These are phyloP conservation scores for Archegozetes longisetosus DNA, from an alignment of 1,140 invertebrate genomes.

Conservation along the genomic window DNA sequence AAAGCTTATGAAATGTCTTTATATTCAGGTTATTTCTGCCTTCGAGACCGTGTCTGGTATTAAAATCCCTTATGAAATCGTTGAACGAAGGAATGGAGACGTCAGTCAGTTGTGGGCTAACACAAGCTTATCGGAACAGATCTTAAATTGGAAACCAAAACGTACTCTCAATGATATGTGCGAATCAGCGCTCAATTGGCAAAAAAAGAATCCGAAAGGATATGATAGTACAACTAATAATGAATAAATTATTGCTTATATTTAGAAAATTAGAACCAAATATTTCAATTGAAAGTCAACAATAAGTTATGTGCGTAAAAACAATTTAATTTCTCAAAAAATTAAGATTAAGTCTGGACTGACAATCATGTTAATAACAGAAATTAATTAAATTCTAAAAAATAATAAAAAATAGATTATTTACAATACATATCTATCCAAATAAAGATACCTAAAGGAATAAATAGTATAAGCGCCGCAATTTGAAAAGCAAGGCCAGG, in stretches of 20 bases:
- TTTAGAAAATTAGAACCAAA: not conserved
- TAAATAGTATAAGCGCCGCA: slow-evolving; percentile 6
- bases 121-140: slow-evolving; percentile 49
- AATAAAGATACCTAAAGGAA: slow-evolving; percentile 6
- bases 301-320: not conserved
- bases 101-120: slow-evolving; percentile 71
- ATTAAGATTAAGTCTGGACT: not conserved
- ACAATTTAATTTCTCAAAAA: not conserved
- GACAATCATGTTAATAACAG: not conserved
- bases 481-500: slow-evolving; percentile 8
- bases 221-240: not conserved
- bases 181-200: slow-evolving; percentile 77
- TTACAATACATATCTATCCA: slow-evolving; percentile 17
- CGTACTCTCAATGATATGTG: slow-evolving; percentile 71
- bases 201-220: slow-evolving; percentile 56
- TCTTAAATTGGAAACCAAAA: slow-evolving; percentile 65
- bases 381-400: too few relatives aligned
- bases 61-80: slow-evolving; percentile 54
- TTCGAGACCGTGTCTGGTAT: slow-evolving; percentile 58
- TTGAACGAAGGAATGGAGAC: slow-evolving; percentile 59
- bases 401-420: not conserved
- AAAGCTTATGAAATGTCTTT: not conserved
- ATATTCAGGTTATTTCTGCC: slow-evolving; percentile 39
- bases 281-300: not conserved
- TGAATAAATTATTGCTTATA: not conserved